Percentiles rank a stretch among this genome's conserved stretches.
phyloP scores from a whole-genome alignment of 2,113 vertebrate genomes.

The Spheniscus mendiculus region DNA sequence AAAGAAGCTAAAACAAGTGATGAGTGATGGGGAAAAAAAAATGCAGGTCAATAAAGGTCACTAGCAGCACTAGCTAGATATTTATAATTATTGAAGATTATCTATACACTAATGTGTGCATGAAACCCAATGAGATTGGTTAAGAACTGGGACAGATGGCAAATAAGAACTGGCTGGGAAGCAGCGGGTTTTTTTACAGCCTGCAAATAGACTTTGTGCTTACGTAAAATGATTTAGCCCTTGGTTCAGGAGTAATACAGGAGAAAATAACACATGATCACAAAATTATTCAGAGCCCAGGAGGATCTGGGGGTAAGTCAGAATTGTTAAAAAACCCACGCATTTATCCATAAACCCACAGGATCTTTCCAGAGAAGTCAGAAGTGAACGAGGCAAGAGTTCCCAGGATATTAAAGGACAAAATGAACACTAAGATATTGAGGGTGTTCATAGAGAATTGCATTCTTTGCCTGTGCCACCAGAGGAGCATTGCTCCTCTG shows the following conservation, averaged over 20 bases:
- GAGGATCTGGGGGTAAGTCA: neutral
- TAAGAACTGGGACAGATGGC: constrained; percentile 57
- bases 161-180: constrained; percentile 30
- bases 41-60: neutral
- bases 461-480: neutral
- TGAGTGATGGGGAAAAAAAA: neutral
- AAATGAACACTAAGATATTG: neutral
- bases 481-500: neutral
- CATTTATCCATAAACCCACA: neutral
- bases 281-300: constrained; percentile 16
- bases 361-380: neutral
- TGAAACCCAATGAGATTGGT: neutral
- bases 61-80: neutral
- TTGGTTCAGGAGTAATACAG: constrained; percentile 35
- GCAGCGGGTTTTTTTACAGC: constrained; percentile 47
- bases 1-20: neutral
- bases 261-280: constrained; percentile 29
- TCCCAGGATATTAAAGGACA: neutral
- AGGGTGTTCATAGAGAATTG: neutral
- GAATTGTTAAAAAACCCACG: neutral
- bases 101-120: neutral
- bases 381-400: neutral
- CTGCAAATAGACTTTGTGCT: constrained; percentile 36
- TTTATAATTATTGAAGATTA: neutral
- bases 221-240: constrained; percentile 49